Percentiles rank a stretch among this genome's conserved stretches.
phyloP scores from a whole-genome alignment of 2,797 vertebrate species.

The Galago senegalensis region DNA sequence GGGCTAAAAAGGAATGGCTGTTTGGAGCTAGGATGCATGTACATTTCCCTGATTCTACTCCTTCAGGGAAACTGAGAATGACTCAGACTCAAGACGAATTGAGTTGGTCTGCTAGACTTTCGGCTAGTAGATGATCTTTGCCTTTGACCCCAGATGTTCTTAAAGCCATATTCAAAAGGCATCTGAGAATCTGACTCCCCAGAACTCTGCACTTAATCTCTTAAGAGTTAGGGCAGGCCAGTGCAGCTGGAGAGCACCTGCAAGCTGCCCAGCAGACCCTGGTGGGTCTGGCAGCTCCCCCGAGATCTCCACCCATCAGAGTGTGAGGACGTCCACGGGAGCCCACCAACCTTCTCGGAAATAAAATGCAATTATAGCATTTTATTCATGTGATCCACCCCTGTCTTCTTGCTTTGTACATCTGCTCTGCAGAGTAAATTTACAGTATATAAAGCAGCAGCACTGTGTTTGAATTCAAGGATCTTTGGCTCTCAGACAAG shows the following conservation, averaged over 20 bases:
- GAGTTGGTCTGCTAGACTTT: neutral
- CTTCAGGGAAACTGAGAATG: neutral
- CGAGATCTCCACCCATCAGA: neutral
- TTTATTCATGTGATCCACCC: neutral
- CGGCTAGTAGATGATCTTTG: neutral
- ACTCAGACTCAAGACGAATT: neutral
- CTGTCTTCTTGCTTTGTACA: neutral
- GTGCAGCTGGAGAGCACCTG: neutral
- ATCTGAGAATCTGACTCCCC: neutral
- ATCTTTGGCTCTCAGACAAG: neutral
- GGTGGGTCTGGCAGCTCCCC: neutral
- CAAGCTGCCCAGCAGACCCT: neutral
- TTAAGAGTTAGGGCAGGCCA: too few relatives aligned
- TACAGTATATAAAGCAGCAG: neutral
- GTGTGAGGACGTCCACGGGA: neutral
- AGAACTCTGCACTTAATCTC: neutral
- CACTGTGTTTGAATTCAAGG: neutral
- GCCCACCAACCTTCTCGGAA: neutral
- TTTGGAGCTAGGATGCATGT: neutral
- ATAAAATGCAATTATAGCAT: neutral
- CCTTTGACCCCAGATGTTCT: neutral
- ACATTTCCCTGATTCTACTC: neutral
- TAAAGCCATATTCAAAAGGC: neutral
- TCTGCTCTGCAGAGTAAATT: slow-evolving; percentile 28
- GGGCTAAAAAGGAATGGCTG: neutral